Evolutionary conservation across 1,140 invertebrate species (phyloP), one percentile per base, ranked within the genome.

Genomic region (Pseudomyrmex concolor): DNA sequence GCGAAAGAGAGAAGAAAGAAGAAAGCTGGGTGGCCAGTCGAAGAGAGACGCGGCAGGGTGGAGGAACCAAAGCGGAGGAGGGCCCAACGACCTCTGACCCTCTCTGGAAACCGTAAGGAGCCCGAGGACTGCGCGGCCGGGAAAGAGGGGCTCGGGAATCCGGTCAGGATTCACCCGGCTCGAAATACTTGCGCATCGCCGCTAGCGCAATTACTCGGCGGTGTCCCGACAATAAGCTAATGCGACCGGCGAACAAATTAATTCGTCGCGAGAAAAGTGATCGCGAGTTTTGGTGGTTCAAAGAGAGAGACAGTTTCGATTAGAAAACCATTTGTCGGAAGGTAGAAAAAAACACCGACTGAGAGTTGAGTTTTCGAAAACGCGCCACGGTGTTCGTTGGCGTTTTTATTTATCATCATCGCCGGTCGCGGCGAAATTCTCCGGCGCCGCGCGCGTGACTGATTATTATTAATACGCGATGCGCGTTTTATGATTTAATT

Each of bases 1-100:
- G 67, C 34, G 51, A 22, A 60, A 48, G 19, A 51, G 60, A 45
- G 51, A 70, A 22, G 57, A 50, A 80, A 60, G 19, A 19, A 72
- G 70, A 68, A 68, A 67, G n/a, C 60, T 87, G 74, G 82, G 76
- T 83, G 86, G 67, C 83, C 59, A 68, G 76, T 22, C 55, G 64
- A 73, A 48, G 73, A 57, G 77, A 68, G 62, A 77, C 57, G 50
- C 51, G 34, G 64, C 55, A 25, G 70, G 59, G 77, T 54, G 55
- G 55, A 88, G 77, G 86, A 84, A 88, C 78, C 77, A 81, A 88
- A 84, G 64, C 63, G 72, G 64, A 88, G 86, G 87, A 89, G 87
- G 84, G 86, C 84, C 86, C 84, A 66, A 51, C 86, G 87, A 89
- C 87, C 87, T 89, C 86, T 89, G 87, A 89, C 86, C 86, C 54